Conservation (phyloP, 30 jellyfish, hydroid and myxozoan species). For the Cassiopea andromeda region DNA sequence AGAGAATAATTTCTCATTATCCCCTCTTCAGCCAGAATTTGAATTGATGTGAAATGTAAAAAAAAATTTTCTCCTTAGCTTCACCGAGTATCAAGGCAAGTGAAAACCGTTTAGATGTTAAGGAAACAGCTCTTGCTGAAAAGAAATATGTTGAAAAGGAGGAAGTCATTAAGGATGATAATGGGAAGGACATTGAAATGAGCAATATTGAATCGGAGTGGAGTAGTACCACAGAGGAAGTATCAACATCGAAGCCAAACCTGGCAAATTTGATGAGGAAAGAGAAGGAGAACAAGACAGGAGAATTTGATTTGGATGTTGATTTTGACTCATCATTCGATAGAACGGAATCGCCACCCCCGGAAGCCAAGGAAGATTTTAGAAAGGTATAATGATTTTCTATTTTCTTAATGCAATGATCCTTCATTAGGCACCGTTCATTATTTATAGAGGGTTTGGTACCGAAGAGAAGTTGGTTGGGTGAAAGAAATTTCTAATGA, state of each 20-base stretch:
- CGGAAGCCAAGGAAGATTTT: slow-evolving; percentile 12
- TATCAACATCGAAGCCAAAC: slow-evolving; percentile 47
- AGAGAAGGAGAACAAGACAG: slow-evolving; percentile 15
- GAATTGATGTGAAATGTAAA: too few species aligned
- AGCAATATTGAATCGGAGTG: slow-evolving; percentile 14
- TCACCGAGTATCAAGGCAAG: not conserved
- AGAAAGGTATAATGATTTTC: not conserved
- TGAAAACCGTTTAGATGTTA: not conserved
- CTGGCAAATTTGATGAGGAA: not conserved
- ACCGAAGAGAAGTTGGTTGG: too few species aligned
- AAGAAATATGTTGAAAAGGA: not conserved
- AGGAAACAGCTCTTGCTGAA: not conserved
- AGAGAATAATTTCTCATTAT: too few species aligned
- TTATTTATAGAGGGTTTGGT: too few species aligned
- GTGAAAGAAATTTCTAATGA: too few species aligned
- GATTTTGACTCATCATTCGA: slow-evolving; percentile 34
- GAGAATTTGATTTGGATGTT: slow-evolving; percentile 38
- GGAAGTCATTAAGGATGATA: not conserved
- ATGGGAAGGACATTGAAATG: not conserved
- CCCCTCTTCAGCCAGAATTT: too few species aligned
- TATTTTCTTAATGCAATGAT: not conserved
- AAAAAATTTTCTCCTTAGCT: not conserved
- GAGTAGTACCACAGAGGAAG: slow-evolving; percentile 47
- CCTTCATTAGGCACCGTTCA: too few species aligned
- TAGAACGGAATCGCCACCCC: slow-evolving; percentile 21